These are phyloP conservation scores for Trogon melanurus DNA, from an alignment of 2,113 vertebrate genomes.

Conservation along the genomic window DNA sequence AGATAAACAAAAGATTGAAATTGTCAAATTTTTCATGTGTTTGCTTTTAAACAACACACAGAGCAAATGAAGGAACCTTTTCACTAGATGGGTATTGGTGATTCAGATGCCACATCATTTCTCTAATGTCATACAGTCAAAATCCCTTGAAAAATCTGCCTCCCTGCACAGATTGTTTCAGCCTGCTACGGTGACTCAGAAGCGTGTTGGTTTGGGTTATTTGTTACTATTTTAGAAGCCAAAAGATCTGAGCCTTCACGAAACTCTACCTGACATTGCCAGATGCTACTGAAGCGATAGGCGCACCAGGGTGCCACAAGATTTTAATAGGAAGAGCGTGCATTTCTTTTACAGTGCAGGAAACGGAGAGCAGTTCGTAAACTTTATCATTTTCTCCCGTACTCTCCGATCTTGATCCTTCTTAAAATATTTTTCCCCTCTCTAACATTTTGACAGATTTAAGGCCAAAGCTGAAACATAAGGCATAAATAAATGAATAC, in stretches of 20 bases:
- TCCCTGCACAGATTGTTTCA: neutral
- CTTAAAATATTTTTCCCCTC: constrained; percentile 1
- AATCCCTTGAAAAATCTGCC: neutral
- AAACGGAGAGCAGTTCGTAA: neutral
- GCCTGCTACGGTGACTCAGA: neutral
- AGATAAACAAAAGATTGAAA: constrained; percentile 17
- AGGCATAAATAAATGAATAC: constrained; percentile 9
- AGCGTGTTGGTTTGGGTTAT: neutral
- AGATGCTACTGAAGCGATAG: neutral
- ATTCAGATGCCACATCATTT: neutral
- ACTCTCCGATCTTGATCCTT: neutral
- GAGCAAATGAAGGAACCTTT: neutral
- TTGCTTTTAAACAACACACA: neutral
- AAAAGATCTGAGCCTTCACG: constrained; percentile 1
- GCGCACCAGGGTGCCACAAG: neutral
- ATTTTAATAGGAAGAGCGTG: neutral
- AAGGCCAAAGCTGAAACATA: neutral
- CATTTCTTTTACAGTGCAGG: neutral
- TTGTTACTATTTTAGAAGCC: constrained; percentile 4
- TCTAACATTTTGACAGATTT: neutral
- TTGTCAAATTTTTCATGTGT: neutral
- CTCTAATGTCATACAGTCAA: neutral
- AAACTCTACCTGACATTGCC: neutral
- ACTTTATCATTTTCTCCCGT: neutral
- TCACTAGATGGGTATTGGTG: neutral